A percentile compares a stretch with the other conserved stretches of the same genome.
phyloP scores from a whole-genome alignment of 1,140 invertebrate genomes.

The Gonatopus flavifemur region DNA sequence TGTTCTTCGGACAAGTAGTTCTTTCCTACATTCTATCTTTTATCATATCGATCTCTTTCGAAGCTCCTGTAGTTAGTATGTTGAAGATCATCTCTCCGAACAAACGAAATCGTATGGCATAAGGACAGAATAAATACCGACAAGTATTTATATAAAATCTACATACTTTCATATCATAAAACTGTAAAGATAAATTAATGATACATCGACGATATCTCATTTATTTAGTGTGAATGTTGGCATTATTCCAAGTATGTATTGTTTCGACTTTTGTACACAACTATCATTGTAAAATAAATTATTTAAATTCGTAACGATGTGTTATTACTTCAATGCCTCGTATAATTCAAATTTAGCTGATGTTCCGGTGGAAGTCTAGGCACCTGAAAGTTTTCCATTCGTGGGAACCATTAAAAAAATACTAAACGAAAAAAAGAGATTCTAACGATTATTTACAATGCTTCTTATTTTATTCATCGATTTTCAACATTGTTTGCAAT shows the following conservation, averaged over 20 bases:
- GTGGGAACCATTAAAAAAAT: too few species aligned
- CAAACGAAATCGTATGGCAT: conserved; percentile 59
- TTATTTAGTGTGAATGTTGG: conserved; percentile 7
- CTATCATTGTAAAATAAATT: conserved; percentile 41
- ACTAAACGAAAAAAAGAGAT: too few species aligned
- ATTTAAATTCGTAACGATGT: conserved; percentile 42
- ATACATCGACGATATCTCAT: conserved; percentile 1
- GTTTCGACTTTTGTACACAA: conserved; percentile 15
- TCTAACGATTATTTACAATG: too few species aligned
- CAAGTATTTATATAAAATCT: conserved; percentile 8
- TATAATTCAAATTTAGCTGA: too few species aligned
- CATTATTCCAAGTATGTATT: conserved; percentile 11
- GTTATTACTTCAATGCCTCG: too few species aligned
- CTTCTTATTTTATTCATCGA: too few species aligned
- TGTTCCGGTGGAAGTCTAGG: too few species aligned
- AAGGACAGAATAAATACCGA: conserved; percentile 12
- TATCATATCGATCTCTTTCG: conserved; percentile 75
- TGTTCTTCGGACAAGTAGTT: conserved; percentile 76
- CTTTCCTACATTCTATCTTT: conserved; percentile 78
- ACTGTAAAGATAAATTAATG: neutral
- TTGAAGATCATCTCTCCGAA: conserved; percentile 77
- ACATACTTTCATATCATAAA: conserved; percentile 1
- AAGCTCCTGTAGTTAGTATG: conserved; percentile 82
- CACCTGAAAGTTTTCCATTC: too few species aligned
- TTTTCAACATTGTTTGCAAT: too few species aligned